Percentiles rank a stretch among this genome's conserved stretches.
Evolutionary conservation across 2,888 invertebrate species (phyloP).

Genomic region (Zaprionus lineosus): DNA sequence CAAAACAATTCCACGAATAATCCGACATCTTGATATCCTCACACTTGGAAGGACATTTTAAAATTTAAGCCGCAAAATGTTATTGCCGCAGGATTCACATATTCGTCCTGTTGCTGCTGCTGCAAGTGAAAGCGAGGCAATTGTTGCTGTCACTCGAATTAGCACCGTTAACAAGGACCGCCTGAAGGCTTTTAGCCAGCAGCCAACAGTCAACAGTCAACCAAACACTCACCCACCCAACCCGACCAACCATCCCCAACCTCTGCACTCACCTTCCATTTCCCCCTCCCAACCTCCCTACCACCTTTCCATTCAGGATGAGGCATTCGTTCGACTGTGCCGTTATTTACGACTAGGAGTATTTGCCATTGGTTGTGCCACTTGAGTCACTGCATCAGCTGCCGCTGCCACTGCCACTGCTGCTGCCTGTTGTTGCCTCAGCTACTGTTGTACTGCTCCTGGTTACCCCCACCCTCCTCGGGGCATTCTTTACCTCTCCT

Average conservation of each 20-base stretch:
- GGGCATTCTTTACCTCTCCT: constrained; percentile 20
- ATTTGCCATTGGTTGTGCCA: constrained; percentile 60
- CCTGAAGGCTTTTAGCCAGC: constrained; percentile 57
- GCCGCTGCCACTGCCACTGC: constrained; percentile 1
- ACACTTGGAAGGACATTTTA: no score
- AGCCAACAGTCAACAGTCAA: no score
- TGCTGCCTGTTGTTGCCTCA: not conserved
- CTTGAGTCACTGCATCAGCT: constrained; percentile 29
- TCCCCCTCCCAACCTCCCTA: constrained; percentile 5
- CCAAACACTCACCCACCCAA: no score
- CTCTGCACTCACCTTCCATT: no score
- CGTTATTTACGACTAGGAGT: constrained; percentile 59
- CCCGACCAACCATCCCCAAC: no score
- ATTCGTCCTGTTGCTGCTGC: constrained; percentile 15
- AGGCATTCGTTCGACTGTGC: constrained; percentile 42
- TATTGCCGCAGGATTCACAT: constrained; percentile 32
- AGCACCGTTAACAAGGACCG: constrained; percentile 46
- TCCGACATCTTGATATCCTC: no score
- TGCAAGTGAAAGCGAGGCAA: constrained; percentile 43
- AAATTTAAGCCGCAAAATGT: constrained; percentile 59
- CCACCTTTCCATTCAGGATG: constrained; percentile 25
- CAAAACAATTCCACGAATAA: no score
- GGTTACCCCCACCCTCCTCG: constrained; percentile 5
- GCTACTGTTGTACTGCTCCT: no score
- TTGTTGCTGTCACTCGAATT: constrained; percentile 62